phyloP scores from a whole-genome alignment of 1,140 invertebrate species.

The Drosophila takahashii region DNA sequence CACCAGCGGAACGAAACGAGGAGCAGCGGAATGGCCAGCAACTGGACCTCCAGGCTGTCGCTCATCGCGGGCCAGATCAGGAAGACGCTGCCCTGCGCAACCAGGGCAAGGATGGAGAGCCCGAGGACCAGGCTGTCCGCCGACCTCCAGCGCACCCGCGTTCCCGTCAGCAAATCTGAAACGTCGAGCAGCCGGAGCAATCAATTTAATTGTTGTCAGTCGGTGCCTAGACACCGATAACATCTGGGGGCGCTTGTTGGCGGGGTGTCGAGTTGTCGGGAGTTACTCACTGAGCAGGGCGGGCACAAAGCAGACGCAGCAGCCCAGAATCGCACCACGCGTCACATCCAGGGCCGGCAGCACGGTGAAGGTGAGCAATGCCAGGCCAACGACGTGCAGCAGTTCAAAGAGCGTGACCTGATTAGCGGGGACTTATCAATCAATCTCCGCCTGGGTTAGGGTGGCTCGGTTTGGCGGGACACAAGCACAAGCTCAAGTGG shows the following conservation, averaged over 20 bases:
- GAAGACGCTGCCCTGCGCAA: slow-evolving; percentile 87
- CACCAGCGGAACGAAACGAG: slow-evolving; percentile 93
- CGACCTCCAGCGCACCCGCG: slow-evolving; percentile 66
- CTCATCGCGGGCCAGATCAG: slow-evolving; percentile 88
- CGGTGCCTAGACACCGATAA: slow-evolving; percentile 52
- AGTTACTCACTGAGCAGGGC: slow-evolving; percentile 86
- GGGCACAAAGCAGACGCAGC: slow-evolving; percentile 96
- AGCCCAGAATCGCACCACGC: slow-evolving; percentile 96
- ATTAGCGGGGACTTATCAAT: slow-evolving; percentile 84
- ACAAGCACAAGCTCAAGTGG: not conserved
- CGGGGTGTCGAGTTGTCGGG: not conserved
- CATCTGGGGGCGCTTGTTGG: slow-evolving; percentile 16
- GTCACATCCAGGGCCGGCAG: slow-evolving; percentile 95
- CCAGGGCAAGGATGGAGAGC: slow-evolving; percentile 85
- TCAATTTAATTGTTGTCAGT: slow-evolving; percentile 79
- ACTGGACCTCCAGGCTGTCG: slow-evolving; percentile 85
- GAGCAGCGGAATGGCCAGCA: slow-evolving; percentile 88
- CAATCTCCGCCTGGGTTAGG: slow-evolving; percentile 26
- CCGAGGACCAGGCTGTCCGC: slow-evolving; percentile 45
- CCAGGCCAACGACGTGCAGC: slow-evolving; percentile 93
- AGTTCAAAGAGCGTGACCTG: slow-evolving; percentile 90
- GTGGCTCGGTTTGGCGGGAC: slow-evolving; percentile 4
- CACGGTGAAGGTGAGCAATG: slow-evolving; percentile 93
- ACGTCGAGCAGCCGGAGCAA: slow-evolving; percentile 56
- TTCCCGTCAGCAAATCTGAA: slow-evolving; percentile 66